Evolutionary conservation across 2,113 vertebrate genomes (phyloP).

Genomic region (Nansenia antarctica): DNA sequence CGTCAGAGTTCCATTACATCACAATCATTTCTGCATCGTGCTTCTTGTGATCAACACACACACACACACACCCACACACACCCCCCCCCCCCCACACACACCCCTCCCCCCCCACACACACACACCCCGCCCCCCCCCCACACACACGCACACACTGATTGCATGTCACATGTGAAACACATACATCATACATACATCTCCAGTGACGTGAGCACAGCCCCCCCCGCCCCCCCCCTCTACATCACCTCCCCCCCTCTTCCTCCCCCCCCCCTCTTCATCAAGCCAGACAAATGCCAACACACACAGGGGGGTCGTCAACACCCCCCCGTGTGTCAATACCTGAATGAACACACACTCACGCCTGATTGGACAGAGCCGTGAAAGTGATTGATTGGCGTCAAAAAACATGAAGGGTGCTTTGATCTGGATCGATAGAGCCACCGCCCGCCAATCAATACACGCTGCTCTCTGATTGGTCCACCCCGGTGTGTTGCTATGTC

Average conservation of each 20-base stretch:
- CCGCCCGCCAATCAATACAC: constrained; percentile 22
- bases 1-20: constrained; percentile 10
- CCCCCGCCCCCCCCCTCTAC: not conserved
- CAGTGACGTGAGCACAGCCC: not conserved
- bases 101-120: constrained; percentile 12
- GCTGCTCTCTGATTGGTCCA: not conserved
- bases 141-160: constrained; percentile 3
- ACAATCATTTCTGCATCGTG: not conserved
- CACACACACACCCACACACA: constrained; percentile 17
- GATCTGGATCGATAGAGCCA: constrained; percentile 43
- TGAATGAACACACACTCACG: constrained; percentile 43
- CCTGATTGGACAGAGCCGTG: constrained; percentile 45
- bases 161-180: constrained; percentile 1
- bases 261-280: constrained; percentile 2
- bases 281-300: not conserved
- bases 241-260: constrained; percentile 1
- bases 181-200: constrained; percentile 7
- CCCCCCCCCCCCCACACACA: not conserved
- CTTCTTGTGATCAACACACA: constrained; percentile 11
- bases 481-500: constrained; percentile 9
- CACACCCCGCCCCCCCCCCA: not conserved
- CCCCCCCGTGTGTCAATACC: not conserved
- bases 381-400: constrained; percentile 33
- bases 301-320: constrained; percentile 20
- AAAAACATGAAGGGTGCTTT: constrained; percentile 17